Evolutionary conservation across 2,113 vertebrate genomes (phyloP).

Genomic region (Poicephalus meyeri): DNA sequence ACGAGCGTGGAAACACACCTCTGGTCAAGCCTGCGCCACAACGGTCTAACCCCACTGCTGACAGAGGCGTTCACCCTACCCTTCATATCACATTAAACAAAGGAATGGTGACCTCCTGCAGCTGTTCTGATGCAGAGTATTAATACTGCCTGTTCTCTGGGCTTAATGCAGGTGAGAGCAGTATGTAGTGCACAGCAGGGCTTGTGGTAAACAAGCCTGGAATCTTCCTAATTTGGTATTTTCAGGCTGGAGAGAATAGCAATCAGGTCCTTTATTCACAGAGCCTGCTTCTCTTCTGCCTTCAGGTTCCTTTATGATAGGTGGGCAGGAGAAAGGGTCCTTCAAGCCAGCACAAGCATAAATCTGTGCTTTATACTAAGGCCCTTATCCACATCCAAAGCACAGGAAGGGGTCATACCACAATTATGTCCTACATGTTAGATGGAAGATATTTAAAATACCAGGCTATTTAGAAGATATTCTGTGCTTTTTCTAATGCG

Average conservation of each 20-base stretch:
- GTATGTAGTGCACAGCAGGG: rapidly evolving
- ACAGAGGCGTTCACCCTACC: not conserved
- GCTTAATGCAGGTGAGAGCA: not conserved
- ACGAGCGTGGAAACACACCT: not conserved
- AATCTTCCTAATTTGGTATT: not conserved
- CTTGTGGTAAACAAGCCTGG: not conserved
- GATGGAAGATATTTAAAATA: not conserved
- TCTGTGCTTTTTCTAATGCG: not conserved
- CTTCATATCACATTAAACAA: rapidly evolving
- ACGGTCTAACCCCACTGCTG: not conserved
- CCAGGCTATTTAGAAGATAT: not conserved
- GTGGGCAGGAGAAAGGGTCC: not conserved
- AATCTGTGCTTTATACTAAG: not conserved
- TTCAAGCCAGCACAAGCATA: not conserved
- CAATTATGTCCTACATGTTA: not conserved
- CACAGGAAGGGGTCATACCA: not conserved
- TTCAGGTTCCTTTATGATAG: not conserved
- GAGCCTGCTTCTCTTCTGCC: not conserved
- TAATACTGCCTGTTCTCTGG: not conserved
- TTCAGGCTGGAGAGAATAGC: not conserved
- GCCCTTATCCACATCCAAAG: not conserved
- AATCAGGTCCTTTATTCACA: not conserved
- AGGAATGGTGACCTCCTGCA: not conserved
- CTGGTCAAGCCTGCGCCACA: not conserved
- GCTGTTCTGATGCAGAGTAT: rapidly evolving